phyloP scores from a whole-genome alignment of 1,140 invertebrate genomes.

The Scylla paramamosain region DNA sequence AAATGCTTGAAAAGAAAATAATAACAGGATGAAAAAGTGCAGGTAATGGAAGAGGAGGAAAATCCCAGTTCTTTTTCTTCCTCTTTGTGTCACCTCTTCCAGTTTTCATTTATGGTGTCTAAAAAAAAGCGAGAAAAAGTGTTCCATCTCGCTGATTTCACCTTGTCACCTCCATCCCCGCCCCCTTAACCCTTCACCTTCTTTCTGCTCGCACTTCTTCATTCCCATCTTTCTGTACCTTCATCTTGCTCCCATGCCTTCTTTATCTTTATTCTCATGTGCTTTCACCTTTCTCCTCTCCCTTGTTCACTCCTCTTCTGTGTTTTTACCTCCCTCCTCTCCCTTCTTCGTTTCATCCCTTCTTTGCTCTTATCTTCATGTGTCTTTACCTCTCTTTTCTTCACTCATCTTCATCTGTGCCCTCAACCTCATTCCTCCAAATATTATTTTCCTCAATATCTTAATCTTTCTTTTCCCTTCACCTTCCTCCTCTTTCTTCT shows the following conservation, averaged over 20 bases:
- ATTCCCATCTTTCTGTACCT: no score
- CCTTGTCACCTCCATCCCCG: background rate
- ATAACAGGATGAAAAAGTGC: background rate
- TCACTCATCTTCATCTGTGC: no score
- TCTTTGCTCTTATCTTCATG: no score
- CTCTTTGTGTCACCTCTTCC: background rate
- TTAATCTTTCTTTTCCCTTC: background rate
- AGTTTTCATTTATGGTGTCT: background rate
- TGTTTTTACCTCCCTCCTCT: background rate
- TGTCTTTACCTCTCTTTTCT: no score
- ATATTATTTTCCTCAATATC: no score
- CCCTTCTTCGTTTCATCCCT: background rate
- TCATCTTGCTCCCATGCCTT: no score
- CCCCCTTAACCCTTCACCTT: background rate
- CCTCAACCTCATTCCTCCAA: no score
- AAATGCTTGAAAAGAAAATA: background rate
- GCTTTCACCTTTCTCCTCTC: no score
- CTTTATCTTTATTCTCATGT: no score
- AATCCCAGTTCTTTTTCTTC: background rate
- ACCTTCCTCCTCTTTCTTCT: background rate
- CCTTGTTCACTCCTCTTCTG: no score
- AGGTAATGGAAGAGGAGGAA: background rate
- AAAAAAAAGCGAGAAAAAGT: background rate
- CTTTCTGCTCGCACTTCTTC: background rate
- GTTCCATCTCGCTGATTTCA: slow-evolving; percentile 1